phyloP scores from a whole-genome alignment of 2,888 invertebrate species.

The Psococerastis gibbosa region DNA sequence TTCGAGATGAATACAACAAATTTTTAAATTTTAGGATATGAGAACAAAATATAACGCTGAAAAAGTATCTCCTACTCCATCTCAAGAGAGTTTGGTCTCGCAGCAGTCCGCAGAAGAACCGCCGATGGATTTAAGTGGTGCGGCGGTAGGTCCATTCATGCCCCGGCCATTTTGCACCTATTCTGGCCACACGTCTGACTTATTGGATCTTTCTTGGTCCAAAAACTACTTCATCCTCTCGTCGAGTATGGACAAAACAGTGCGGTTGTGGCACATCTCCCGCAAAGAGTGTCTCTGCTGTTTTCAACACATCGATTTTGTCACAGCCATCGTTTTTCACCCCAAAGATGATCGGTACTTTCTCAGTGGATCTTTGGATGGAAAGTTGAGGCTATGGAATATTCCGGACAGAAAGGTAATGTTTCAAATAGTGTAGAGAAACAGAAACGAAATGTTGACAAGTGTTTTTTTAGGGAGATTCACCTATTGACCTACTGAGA shows the following conservation, averaged over 20 bases:
- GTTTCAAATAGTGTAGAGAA: no score
- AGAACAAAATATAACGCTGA: constrained; percentile 85
- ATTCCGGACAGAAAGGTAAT: constrained; percentile 88
- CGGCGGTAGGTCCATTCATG: constrained; percentile 50
- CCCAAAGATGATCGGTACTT: constrained; percentile 61
- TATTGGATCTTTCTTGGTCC: constrained; percentile 95
- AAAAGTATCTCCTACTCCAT: constrained; percentile 81
- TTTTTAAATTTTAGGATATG: constrained; percentile 48
- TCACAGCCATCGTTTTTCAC: constrained; percentile 96
- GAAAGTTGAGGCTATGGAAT: constrained; percentile 96
- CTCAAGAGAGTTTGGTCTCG: constrained; percentile 76
- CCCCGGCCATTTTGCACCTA: constrained; percentile 83
- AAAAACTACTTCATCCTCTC: constrained; percentile 97
- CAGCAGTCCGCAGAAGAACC: constrained; percentile 48
- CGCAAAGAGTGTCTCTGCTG: constrained; percentile 94
- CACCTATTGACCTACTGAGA: no score
- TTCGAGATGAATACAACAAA: not conserved
- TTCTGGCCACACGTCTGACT: constrained; percentile 86
- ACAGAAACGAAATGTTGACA: no score
- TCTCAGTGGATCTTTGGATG: constrained; percentile 90
- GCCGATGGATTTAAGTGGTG: constrained; percentile 34
- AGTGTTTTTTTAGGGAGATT: no score
- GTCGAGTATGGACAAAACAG: constrained; percentile 97
- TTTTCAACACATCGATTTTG: constrained; percentile 98
- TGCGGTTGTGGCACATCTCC: constrained; percentile 93